A percentile compares a stretch with the other conserved stretches of the same genome.
Conservation (phyloP, 2,797 vertebrate species). For the Epinephelus awoara region DNA sequence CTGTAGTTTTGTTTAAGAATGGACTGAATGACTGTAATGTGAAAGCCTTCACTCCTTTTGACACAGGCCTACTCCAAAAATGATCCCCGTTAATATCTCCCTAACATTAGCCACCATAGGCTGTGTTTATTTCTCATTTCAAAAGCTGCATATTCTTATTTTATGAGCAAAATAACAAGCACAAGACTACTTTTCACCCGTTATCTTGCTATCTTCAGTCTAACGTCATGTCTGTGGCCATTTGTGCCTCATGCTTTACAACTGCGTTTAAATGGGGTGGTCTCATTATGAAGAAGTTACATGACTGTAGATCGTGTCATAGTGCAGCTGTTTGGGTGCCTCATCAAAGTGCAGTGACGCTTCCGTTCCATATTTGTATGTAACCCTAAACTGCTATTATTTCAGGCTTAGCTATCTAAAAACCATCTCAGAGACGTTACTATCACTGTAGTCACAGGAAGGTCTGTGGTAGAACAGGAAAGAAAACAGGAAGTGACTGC, state of each 20-base stretch:
- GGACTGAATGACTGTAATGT: too few species aligned
- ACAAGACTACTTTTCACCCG: background rate
- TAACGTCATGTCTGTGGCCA: background rate
- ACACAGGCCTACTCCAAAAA: too few species aligned
- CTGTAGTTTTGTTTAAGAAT: too few species aligned
- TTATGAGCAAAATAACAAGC: too few species aligned
- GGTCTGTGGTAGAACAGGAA: conserved; percentile 79
- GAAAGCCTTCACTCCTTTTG: too few species aligned
- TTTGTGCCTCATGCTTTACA: background rate
- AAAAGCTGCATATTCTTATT: too few species aligned
- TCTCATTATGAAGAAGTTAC: conserved; percentile 15
- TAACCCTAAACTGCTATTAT: conserved; percentile 56
- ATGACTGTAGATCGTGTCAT: background rate
- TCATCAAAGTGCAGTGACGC: conserved; percentile 45
- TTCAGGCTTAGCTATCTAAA: conserved; percentile 61
- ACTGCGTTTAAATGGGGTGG: conserved; percentile 5
- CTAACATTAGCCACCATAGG: too few species aligned
- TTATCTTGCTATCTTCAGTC: background rate
- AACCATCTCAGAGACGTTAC: conserved; percentile 60
- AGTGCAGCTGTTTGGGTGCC: background rate
- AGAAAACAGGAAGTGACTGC: conserved; percentile 86
- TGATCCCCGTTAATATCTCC: too few species aligned
- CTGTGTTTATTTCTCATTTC: too few species aligned
- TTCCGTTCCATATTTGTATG: conserved; percentile 14
- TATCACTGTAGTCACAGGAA: conserved; percentile 82